Conservation (phyloP, 2,113 vertebrate species). For the Spea bombifrons region DNA sequence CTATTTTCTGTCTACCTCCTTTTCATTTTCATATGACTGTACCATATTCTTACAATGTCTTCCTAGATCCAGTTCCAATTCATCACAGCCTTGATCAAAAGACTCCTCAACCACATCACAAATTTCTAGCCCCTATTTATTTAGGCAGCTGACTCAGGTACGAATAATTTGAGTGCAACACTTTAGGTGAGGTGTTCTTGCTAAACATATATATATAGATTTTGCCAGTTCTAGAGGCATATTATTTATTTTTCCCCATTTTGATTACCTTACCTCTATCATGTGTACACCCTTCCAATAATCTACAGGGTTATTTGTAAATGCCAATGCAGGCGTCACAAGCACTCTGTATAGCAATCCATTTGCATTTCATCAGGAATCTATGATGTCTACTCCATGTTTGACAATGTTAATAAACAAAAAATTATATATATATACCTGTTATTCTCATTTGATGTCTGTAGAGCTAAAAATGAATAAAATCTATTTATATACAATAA, state of each 20-base stretch:
- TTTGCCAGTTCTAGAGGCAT: constrained; percentile 5
- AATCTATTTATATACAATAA: too few relatives aligned
- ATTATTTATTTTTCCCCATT: constrained; percentile 21
- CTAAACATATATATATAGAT: not conserved
- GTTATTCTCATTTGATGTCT: not conserved
- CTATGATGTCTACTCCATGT: not conserved
- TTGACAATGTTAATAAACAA: not conserved
- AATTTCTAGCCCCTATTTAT: not conserved
- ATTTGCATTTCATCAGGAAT: not conserved
- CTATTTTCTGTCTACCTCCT: too few relatives aligned
- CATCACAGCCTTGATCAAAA: too few relatives aligned
- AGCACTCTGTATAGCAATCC: not conserved
- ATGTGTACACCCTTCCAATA: not conserved
- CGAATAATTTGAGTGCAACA: not conserved
- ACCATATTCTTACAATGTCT: too few relatives aligned
- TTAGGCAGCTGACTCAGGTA: constrained; percentile 5
- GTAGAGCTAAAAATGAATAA: not conserved
- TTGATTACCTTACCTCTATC: not conserved
- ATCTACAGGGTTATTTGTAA: not conserved
- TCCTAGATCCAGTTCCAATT: too few relatives aligned
- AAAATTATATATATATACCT: not conserved
- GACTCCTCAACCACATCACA: too few relatives aligned
- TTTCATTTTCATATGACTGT: too few relatives aligned
- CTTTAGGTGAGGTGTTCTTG: not conserved
- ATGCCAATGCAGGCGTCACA: not conserved